These are phyloP conservation scores for Anabacerthia variegaticeps DNA, from an alignment of 2,797 vertebrate species.

Conservation along the genomic window DNA sequence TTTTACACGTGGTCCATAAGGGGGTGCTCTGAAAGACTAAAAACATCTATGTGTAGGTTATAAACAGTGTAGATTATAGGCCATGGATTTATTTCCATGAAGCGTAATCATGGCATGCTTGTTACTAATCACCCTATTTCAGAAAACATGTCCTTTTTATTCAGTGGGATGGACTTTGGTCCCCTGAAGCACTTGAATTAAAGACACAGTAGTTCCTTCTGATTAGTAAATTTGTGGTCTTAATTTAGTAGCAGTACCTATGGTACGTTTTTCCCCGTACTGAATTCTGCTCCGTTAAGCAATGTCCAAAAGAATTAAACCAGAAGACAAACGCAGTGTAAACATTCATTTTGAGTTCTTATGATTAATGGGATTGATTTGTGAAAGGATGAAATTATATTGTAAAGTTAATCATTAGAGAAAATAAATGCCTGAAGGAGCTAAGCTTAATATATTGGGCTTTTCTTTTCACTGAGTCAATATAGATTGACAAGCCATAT, in stretches of 20 bases:
- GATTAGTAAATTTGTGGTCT: neutral
- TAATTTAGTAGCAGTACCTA: neutral
- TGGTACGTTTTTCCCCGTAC: neutral
- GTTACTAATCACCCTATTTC: neutral
- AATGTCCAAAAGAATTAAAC: neutral
- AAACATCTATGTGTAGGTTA: neutral
- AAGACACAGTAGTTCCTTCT: neutral
- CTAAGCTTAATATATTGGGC: neutral
- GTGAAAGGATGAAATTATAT: constrained; percentile 48
- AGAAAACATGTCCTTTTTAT: neutral
- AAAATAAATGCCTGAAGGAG: constrained; percentile 27
- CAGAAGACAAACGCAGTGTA: neutral
- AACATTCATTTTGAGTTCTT: constrained; percentile 20
- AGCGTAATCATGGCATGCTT: neutral
- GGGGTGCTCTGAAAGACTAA: neutral
- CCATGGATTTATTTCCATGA: neutral
- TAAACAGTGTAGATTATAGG: neutral
- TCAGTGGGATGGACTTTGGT: neutral
- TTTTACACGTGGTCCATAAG: neutral
- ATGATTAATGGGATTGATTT: constrained; percentile 59
- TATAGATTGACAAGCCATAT: constrained; percentile 37
- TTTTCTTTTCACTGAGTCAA: constrained; percentile 41
- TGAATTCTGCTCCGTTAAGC: neutral
- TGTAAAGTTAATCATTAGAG: constrained; percentile 50
- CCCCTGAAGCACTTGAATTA: neutral